These are phyloP conservation scores for Drosophila teissieri DNA, from an alignment of 1,140 invertebrate genomes.

Conservation along the genomic window DNA sequence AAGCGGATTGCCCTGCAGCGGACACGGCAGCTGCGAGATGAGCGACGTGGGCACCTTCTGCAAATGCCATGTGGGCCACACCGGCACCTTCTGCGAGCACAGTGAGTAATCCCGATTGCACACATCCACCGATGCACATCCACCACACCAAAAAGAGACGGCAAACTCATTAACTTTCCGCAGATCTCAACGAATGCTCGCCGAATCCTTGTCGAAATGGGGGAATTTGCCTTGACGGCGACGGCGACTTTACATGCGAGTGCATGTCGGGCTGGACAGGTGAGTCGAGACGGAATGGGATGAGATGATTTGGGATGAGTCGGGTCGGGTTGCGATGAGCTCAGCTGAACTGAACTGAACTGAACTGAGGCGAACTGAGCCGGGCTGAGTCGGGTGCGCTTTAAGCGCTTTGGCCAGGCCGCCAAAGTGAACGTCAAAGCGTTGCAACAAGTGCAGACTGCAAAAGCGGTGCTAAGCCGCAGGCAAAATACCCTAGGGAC, in stretches of 20 bases:
- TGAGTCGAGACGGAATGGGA: conserved; percentile 55
- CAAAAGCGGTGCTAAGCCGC: background rate
- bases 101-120: conserved; percentile 85
- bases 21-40: conserved; percentile 91
- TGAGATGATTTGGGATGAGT: conserved; percentile 9
- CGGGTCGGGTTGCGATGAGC: background rate
- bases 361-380: conserved; percentile 25
- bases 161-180: conserved; percentile 83
- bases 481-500: conserved; percentile 16
- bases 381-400: conserved; percentile 25
- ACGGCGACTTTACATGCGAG: conserved; percentile 90
- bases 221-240: conserved; percentile 90
- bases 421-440: conserved; percentile 72
- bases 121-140: conserved; percentile 10
- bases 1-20: conserved; percentile 88
- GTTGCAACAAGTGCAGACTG: conserved; percentile 64
- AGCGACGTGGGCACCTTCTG: conserved; percentile 88
- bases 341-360: conserved; percentile 18
- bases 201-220: conserved; percentile 91
- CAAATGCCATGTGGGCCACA: conserved; percentile 91
- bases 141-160: conserved; percentile 17
- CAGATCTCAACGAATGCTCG: conserved; percentile 93
- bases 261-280: conserved; percentile 93
- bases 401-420: conserved; percentile 34
- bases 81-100: conserved; percentile 90